A percentile compares a stretch with the other conserved stretches of the same genome.
phyloP scores from a whole-genome alignment of 2,797 vertebrate genomes.

The Huso huso region DNA sequence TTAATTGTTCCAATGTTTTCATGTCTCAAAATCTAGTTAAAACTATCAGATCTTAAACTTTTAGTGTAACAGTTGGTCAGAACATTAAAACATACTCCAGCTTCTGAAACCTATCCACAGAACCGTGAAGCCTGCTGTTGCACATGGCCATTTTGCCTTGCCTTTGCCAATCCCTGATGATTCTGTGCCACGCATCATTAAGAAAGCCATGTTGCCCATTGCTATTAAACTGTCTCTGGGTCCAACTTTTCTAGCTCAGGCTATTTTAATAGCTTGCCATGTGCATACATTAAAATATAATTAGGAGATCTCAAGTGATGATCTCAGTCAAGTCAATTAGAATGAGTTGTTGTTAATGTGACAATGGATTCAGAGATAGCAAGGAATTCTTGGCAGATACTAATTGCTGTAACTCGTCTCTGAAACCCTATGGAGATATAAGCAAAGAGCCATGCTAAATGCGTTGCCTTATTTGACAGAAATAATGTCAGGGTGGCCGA shows the following conservation, averaged over 20 bases:
- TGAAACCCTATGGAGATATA: slow-evolving; percentile 31
- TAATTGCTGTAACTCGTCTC: slow-evolving; percentile 57
- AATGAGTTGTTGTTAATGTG: slow-evolving; percentile 54
- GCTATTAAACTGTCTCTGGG: slow-evolving; percentile 31
- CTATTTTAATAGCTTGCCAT: slow-evolving; percentile 45
- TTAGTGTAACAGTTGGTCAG: slow-evolving; percentile 5
- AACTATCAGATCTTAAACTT: slow-evolving; percentile 21
- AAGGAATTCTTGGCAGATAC: slow-evolving; percentile 57
- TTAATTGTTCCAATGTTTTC: too few relatives aligned
- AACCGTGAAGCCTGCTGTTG: neutral
- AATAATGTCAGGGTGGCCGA: neutral
- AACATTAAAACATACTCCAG: slow-evolving; percentile 9
- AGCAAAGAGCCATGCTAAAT: slow-evolving; percentile 40
- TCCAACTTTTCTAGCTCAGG: slow-evolving; percentile 36
- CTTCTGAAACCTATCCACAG: too few relatives aligned
- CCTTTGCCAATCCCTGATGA: neutral
- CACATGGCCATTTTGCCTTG: neutral
- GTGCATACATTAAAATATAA: slow-evolving; percentile 55
- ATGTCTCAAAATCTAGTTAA: too few relatives aligned
- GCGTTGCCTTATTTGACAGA: slow-evolving; percentile 34
- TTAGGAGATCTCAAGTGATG: slow-evolving; percentile 51
- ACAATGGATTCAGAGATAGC: slow-evolving; percentile 37
- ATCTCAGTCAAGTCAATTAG: slow-evolving; percentile 64
- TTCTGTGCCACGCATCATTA: slow-evolving; percentile 5
- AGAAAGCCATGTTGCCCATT: slow-evolving; percentile 22